Evolutionary conservation across 2,888 invertebrate genomes (phyloP).

Genomic region (Synergus laeviventris): DNA sequence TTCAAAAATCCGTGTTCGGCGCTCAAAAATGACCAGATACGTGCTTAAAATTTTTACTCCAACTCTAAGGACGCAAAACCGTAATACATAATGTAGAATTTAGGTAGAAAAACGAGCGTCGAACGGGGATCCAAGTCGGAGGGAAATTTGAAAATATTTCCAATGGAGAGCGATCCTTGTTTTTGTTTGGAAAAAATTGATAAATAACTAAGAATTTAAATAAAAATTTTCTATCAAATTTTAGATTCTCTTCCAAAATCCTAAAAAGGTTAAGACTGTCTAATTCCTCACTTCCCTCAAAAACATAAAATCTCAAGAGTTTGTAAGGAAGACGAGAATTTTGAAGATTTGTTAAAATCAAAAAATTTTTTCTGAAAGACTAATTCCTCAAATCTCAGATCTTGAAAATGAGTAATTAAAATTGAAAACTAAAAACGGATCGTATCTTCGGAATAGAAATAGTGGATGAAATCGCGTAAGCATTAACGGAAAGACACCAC

Average conservation of each 20-base stretch:
- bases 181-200: neutral
- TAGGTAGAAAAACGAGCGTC: constrained; percentile 19
- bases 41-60: constrained; percentile 35
- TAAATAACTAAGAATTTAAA: neutral
- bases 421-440: neutral
- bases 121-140: constrained; percentile 20
- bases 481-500: constrained; percentile 32
- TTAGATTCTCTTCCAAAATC: neutral
- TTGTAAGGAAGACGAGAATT: constrained; percentile 20
- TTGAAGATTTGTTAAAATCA: constrained; percentile 28
- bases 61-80: constrained; percentile 22
- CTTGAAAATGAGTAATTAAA: neutral
- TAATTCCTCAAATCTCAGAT: neutral
- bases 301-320: constrained; percentile 2
- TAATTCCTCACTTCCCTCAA: neutral
- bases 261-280: neutral
- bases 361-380: constrained; percentile 12
- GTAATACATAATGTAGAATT: constrained; percentile 13
- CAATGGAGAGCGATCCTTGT: constrained; percentile 11
- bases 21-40: constrained; percentile 35
- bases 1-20: constrained; percentile 23
- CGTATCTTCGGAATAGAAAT: constrained; percentile 37
- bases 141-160: constrained; percentile 3
- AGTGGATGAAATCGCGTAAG: constrained; percentile 43
- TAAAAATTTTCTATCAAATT: neutral